These are phyloP conservation scores for Clitarchus hookeri DNA, from an alignment of 2,888 invertebrate genomes.

Conservation along the genomic window DNA sequence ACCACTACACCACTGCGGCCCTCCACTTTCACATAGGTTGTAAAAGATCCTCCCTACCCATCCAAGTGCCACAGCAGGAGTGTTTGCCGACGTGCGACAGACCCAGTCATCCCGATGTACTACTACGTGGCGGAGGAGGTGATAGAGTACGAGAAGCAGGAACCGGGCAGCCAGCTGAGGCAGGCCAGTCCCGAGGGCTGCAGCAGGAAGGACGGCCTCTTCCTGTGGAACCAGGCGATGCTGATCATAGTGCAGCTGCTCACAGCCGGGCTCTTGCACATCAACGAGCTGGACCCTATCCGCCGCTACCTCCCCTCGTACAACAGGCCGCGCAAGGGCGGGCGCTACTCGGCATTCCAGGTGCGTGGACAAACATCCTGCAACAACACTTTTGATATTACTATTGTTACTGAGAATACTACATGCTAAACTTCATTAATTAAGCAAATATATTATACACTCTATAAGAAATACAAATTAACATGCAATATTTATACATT, in stretches of 20 bases:
- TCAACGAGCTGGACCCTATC: constrained; percentile 95
- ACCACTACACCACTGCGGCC: too few species aligned
- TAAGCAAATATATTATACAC: too few species aligned
- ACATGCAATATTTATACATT: too few species aligned
- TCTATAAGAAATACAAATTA: too few species aligned
- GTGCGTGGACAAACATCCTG: constrained; percentile 56
- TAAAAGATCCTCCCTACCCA: not conserved
- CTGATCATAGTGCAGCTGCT: constrained; percentile 92
- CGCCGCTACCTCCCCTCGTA: constrained; percentile 94
- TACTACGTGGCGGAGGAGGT: constrained; percentile 79
- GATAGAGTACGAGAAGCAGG: constrained; percentile 70
- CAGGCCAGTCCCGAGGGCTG: constrained; percentile 65
- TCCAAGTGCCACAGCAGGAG: not conserved
- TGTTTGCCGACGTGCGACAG: constrained; percentile 56
- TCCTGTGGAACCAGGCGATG: constrained; percentile 95
- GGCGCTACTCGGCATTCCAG: constrained; percentile 97
- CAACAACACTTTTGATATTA: too few species aligned
- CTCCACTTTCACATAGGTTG: too few species aligned
- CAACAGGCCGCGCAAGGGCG: constrained; percentile 88
- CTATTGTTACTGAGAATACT: too few species aligned
- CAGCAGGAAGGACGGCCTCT: constrained; percentile 66
- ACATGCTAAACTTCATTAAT: too few species aligned
- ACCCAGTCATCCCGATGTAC: constrained; percentile 93
- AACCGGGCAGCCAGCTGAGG: constrained; percentile 70
- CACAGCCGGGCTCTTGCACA: constrained; percentile 85